A percentile compares a stretch with the other conserved stretches of the same genome.
These are phyloP conservation scores for Hypena proboscidalis DNA, from an alignment of 2,888 invertebrate species.

Conservation along the genomic window DNA sequence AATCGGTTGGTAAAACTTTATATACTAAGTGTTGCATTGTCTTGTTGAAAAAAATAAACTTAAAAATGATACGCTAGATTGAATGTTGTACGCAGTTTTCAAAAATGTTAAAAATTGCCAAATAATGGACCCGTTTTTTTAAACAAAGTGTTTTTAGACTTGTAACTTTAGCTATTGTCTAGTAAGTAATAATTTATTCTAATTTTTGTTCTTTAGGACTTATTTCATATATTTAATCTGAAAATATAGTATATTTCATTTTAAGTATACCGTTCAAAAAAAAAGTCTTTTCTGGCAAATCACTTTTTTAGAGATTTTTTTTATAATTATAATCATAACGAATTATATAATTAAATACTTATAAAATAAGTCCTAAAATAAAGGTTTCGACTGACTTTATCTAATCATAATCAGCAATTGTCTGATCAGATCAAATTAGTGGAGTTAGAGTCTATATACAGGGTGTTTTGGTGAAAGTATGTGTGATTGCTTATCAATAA, in stretches of 20 bases:
- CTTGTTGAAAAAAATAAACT: conserved; percentile 40
- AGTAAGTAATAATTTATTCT: conserved; percentile 38
- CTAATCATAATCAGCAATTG: conserved; percentile 42
- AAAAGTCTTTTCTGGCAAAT: too few relatives aligned
- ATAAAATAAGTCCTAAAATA: conserved; percentile 42
- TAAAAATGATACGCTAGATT: conserved; percentile 40
- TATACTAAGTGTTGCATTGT: conserved; percentile 45
- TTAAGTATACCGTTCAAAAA: too few relatives aligned
- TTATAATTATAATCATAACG: too few relatives aligned
- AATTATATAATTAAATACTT: conserved; percentile 10
- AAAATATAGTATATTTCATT: too few relatives aligned
- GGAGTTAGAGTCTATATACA: conserved; percentile 36
- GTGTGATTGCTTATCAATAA: conserved; percentile 22
- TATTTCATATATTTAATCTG: conserved; percentile 30
- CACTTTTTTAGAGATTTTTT: too few relatives aligned
- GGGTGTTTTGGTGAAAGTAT: conserved; percentile 28
- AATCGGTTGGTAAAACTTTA: conserved; percentile 25
- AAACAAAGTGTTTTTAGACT: conserved; percentile 39
- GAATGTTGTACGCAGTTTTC: conserved; percentile 45
- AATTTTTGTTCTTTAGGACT: conserved; percentile 40
- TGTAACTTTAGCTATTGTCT: conserved; percentile 43
- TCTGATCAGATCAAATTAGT: conserved; percentile 49
- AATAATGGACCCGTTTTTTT: conserved; percentile 49
- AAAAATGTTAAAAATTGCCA: conserved; percentile 50
- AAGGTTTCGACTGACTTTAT: conserved; percentile 54